Conservation (phyloP, 2,888 invertebrate genomes). For the Camptogramma bilineatum region DNA sequence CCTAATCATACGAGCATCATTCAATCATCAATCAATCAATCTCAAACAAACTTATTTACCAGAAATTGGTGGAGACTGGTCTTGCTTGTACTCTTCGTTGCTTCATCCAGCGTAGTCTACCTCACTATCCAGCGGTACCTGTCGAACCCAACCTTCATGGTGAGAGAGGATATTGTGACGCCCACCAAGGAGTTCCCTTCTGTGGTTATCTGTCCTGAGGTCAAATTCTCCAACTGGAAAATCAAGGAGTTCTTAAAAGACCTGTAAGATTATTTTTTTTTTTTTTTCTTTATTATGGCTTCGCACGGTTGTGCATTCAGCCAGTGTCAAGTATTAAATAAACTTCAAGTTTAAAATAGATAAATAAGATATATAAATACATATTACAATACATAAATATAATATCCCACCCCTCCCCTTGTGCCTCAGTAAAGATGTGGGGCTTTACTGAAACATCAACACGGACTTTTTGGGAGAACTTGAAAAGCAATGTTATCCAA, state of each 20-base stretch:
- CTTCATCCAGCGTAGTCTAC: slow-evolving; percentile 49
- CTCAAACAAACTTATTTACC: background rate
- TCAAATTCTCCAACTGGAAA: slow-evolving; percentile 53
- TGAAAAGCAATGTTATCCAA: too few relatives aligned
- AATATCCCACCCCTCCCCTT: too few relatives aligned
- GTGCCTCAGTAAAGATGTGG: too few relatives aligned
- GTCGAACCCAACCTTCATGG: slow-evolving; percentile 61
- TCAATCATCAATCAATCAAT: too few relatives aligned
- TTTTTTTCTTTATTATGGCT: too few relatives aligned
- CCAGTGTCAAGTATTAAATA: too few relatives aligned
- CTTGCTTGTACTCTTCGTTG: slow-evolving; percentile 51
- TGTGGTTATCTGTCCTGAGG: slow-evolving; percentile 64
- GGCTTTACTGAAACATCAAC: too few relatives aligned
- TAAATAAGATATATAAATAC: too few relatives aligned
- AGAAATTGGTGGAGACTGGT: slow-evolving; percentile 60
- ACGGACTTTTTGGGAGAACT: too few relatives aligned
- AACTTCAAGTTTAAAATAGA: too few relatives aligned
- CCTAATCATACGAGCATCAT: background rate
- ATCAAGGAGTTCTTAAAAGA: slow-evolving; percentile 55
- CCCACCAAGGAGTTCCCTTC: slow-evolving; percentile 55
- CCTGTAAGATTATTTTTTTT: slow-evolving; percentile 55
- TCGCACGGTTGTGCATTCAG: too few relatives aligned
- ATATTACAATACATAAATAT: too few relatives aligned
- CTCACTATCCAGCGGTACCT: slow-evolving; percentile 54
- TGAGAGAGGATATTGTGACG: slow-evolving; percentile 41